Conservation (phyloP, 2,113 vertebrate species). For the Microcebus lehilahytsara region DNA sequence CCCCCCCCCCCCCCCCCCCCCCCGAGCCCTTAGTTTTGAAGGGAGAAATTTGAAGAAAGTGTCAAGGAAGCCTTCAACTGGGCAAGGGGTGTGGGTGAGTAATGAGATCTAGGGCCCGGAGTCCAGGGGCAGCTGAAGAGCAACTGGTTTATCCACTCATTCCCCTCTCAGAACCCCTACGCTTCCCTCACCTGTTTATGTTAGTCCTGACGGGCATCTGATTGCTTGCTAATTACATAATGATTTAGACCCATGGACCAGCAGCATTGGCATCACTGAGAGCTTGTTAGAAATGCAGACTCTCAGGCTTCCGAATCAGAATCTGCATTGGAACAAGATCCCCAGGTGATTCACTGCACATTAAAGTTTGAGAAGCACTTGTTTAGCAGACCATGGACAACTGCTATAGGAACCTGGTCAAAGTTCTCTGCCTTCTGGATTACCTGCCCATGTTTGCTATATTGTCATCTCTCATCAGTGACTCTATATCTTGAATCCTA, state of each 20-base stretch:
- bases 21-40: no score
- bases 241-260: background rate
- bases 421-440: slow-evolving; percentile 4
- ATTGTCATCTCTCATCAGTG: background rate
- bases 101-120: background rate
- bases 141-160: background rate
- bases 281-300: background rate
- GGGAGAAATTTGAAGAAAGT: background rate
- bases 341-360: background rate
- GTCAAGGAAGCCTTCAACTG: background rate
- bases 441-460: background rate
- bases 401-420: background rate
- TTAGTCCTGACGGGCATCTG: background rate
- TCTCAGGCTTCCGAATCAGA: background rate
- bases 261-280: background rate
- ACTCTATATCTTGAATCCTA: background rate
- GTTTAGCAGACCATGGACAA: background rate
- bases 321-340: slow-evolving; percentile 31
- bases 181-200: background rate
- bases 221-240: background rate
- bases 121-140: background rate
- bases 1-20: no score
- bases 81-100: background rate
- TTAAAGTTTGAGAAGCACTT: background rate
- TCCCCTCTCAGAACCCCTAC: background rate